phyloP scores from a whole-genome alignment of 2,888 invertebrate species.

The Tenthredo distinguenda region DNA sequence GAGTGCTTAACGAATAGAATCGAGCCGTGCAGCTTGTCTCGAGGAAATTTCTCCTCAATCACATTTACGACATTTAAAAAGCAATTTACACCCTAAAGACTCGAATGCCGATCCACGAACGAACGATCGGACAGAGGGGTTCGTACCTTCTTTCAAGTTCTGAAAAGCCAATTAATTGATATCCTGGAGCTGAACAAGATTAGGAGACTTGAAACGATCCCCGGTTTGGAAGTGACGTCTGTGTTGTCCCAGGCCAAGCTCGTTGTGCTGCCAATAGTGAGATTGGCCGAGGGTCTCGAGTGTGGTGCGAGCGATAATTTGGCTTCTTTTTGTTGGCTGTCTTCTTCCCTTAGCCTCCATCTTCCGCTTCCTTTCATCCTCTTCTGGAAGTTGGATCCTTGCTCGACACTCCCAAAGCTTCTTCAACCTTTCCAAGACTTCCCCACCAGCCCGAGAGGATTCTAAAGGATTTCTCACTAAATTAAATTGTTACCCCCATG shows the following conservation, averaged over 20 bases:
- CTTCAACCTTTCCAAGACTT: not conserved
- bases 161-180: constrained; percentile 29
- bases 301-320: constrained; percentile 43
- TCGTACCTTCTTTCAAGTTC: not conserved
- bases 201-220: not conserved
- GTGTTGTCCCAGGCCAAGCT: not conserved
- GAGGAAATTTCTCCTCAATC: not conserved
- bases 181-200: not conserved
- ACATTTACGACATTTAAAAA: not conserved
- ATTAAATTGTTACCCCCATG: constrained; percentile 46
- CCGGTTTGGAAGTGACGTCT: constrained; percentile 22
- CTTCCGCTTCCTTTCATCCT: constrained; percentile 31
- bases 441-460: not conserved
- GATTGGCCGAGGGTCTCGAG: constrained; percentile 41
- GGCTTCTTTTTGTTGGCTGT: constrained; percentile 28
- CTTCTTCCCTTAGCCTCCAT: not conserved
- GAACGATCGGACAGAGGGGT: not conserved
- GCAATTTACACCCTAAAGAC: not conserved
- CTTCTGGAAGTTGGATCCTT: constrained; percentile 1
- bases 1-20: not conserved
- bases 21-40: not conserved
- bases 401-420: not conserved
- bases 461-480: constrained; percentile 48
- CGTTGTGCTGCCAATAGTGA: constrained; percentile 16
- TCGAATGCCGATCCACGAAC: not conserved